Evolutionary conservation across 2,113 vertebrate genomes (phyloP).

Genomic region (Atherinomorus stipes): DNA sequence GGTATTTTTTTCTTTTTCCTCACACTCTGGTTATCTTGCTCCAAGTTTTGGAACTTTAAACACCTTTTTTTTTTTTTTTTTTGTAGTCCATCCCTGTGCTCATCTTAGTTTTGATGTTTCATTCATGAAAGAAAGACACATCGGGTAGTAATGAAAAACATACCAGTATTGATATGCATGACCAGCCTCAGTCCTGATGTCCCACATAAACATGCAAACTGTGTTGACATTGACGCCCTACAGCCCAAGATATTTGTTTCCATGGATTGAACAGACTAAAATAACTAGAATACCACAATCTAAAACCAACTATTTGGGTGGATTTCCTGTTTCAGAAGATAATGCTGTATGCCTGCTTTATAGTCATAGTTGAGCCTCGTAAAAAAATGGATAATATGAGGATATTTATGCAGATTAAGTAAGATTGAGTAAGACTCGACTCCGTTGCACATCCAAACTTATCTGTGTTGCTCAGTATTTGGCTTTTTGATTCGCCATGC

Average conservation of each 20-base stretch:
- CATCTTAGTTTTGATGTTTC: neutral
- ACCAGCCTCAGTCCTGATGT: too few species aligned
- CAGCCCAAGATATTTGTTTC: neutral
- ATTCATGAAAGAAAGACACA: neutral
- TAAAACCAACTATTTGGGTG: conserved; percentile 12
- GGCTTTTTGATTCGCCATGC: conserved; percentile 22
- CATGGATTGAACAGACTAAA: neutral
- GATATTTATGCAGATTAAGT: conserved; percentile 52
- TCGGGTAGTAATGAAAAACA: neutral
- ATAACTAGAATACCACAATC: neutral
- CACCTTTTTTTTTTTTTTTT: neutral
- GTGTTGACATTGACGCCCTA: neutral
- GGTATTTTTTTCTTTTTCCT: neutral
- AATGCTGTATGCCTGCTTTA: conserved; percentile 15
- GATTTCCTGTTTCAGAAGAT: conserved; percentile 25
- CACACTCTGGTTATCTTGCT: neutral
- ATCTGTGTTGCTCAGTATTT: conserved; percentile 26
- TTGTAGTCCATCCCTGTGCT: neutral
- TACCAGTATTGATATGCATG: neutral
- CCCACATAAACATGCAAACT: too few species aligned
- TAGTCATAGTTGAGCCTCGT: conserved; percentile 15
- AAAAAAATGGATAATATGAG: conserved; percentile 31
- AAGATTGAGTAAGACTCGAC: conserved; percentile 14
- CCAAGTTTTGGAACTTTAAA: neutral
- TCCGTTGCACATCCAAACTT: conserved; percentile 8